A percentile compares a stretch with the other conserved stretches of the same genome.
Conservation (phyloP, 2,113 vertebrate genomes). For the Chascanopsetta lugubris region DNA sequence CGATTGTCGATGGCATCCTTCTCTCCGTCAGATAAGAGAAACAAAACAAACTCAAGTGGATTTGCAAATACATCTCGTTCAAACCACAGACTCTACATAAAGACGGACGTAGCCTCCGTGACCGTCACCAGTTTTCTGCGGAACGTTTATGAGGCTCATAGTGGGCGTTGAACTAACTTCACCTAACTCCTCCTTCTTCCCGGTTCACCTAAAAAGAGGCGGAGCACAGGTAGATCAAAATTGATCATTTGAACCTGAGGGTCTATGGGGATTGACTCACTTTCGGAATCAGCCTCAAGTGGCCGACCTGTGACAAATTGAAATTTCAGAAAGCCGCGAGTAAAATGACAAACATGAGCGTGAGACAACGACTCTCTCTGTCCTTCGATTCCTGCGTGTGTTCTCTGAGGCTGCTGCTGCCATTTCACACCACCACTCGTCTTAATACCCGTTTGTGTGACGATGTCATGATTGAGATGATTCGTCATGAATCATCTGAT, state of each 20-base stretch:
- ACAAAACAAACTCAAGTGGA: background rate
- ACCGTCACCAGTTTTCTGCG: too few species aligned
- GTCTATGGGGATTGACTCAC: background rate
- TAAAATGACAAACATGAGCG: background rate
- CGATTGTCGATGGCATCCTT: background rate
- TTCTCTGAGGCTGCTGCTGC: slow-evolving; percentile 4
- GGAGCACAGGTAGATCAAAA: too few species aligned
- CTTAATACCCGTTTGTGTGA: slow-evolving; percentile 28
- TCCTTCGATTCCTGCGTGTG: background rate
- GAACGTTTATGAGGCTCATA: too few species aligned
- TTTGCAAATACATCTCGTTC: background rate
- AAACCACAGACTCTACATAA: too few species aligned
- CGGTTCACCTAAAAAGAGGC: too few species aligned
- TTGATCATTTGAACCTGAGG: too few species aligned
- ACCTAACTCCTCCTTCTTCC: too few species aligned
- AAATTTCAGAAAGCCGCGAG: background rate
- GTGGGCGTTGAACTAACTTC: too few species aligned
- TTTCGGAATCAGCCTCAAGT: background rate
- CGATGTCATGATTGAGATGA: slow-evolving; percentile 69
- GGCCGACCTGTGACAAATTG: background rate
- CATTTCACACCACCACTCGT: background rate
- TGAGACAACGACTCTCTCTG: background rate
- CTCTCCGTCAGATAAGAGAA: background rate
- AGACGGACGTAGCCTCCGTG: too few species aligned
- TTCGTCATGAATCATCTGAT: slow-evolving; percentile 30